Base-by-base conservation (phyloP, 2,797 vertebrate species). In the Chaetodon trifasciatus region DNA sequence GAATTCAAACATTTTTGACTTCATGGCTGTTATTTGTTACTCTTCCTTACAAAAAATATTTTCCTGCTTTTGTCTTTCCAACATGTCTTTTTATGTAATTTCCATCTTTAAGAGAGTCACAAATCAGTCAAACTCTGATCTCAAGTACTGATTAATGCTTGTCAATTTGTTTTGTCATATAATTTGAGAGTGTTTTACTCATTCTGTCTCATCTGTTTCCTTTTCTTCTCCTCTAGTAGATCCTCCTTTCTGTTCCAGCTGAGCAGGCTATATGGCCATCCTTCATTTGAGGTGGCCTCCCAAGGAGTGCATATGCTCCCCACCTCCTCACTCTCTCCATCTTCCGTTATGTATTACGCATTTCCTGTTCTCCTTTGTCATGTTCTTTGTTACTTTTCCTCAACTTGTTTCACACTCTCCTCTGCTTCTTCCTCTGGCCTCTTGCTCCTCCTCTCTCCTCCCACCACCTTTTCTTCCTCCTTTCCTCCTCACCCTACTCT, bases 221-320 rank as follows among this genome's bases (percentile, higher is more conserved):
- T 65, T 80, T 77, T 73, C 63, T 40, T 73, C 63, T 74, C 57
- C 62, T 75, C 37, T 72, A 40, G 67, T 56, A 28, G 28, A 56
- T 76, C 37, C 24, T 67, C 62, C 47, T 76, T 71, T 74, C 46
- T 78, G 40, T 42, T 84, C 78, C 73, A 68, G 50, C 86, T 73
- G 78, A 79, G 88, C 71, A 23, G 28, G 52, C 76, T 88, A 75
- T 86, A 76, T 77, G 87, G 87, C 84, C 89, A 90, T 92, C 77
- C 76, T 89, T 92, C 92, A 91, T 89, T 57, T 72, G 65, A 76
- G 57, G 71, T 77, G 76, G 62, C 83, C 82, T 88, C 89, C 86
- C 67, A 81, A 66, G 70, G 86, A 86, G 85, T 85, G 82, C 87
- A 89, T 90, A 89, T 89, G 83, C 78, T 88, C 87, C 68, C 60